Conservation (phyloP, 2,797 vertebrate genomes). For the Pseudochirops cupreus region DNA sequence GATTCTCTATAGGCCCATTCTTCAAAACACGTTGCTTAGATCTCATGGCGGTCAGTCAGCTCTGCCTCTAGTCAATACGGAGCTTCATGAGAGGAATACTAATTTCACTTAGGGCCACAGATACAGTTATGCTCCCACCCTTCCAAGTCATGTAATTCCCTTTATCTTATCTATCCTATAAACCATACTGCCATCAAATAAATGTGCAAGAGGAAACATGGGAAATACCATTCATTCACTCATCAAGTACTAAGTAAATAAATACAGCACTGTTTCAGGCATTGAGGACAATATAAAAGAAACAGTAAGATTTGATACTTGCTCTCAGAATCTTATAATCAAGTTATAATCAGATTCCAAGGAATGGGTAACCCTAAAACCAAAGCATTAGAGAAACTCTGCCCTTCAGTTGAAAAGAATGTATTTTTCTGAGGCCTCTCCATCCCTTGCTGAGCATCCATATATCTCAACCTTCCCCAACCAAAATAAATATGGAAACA, state of each 20-base stretch:
- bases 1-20: not conserved
- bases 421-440: slow-evolving; percentile 32
- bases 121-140: not conserved
- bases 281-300: not conserved
- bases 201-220: not conserved
- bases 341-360: slow-evolving; percentile 13
- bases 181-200: not conserved
- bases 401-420: slow-evolving; percentile 18
- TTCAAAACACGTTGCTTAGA: not conserved
- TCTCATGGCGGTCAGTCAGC: not conserved
- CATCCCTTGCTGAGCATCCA: slow-evolving; percentile 16
- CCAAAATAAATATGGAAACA: not conserved
- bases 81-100: not conserved
- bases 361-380: not conserved
- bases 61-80: not conserved
- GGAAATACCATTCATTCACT: not conserved
- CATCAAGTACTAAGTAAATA: not conserved
- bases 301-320: not conserved
- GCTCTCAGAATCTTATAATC: not conserved
- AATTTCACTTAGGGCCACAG: not conserved
- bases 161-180: not conserved
- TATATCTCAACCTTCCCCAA: not conserved
- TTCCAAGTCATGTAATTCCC: not conserved
- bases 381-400: not conserved
- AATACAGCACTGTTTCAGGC: not conserved